Percentiles rank a stretch among this genome's conserved stretches.
These are phyloP conservation scores for Tetramorium alpestre DNA, from an alignment of 1,140 invertebrate genomes.

Conservation along the genomic window DNA sequence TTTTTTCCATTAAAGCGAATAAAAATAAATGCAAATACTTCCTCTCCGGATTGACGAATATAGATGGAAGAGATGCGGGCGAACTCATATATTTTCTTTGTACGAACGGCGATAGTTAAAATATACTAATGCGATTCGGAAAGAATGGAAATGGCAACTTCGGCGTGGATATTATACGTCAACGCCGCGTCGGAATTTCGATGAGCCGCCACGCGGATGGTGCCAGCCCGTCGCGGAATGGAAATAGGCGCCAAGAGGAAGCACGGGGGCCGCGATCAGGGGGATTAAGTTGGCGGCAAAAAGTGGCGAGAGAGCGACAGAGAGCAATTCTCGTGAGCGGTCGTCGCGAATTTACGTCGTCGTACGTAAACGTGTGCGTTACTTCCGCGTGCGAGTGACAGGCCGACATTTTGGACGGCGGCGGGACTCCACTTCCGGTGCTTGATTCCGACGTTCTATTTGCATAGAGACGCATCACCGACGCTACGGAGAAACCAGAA, in stretches of 20 bases:
- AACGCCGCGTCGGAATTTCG: slow-evolving; percentile 51
- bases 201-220: slow-evolving; percentile 38
- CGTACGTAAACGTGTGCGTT: slow-evolving; percentile 33
- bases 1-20: not conserved
- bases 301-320: slow-evolving; percentile 5
- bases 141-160: slow-evolving; percentile 44
- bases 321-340: not conserved
- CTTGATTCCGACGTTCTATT: slow-evolving; percentile 71
- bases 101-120: slow-evolving; percentile 31
- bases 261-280: not conserved
- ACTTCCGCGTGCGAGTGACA: slow-evolving; percentile 67
- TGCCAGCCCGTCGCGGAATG: slow-evolving; percentile 42
- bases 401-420: slow-evolving; percentile 63
- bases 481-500: not conserved
- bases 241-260: slow-evolving; percentile 22
- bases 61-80: not conserved
- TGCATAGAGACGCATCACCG: slow-evolving; percentile 64
- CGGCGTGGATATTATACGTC: slow-evolving; percentile 21
- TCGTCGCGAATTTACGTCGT: slow-evolving; percentile 48
- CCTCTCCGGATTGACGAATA: not conserved
- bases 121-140: slow-evolving; percentile 56
- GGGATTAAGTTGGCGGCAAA: slow-evolving; percentile 7
- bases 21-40: slow-evolving; percentile 27
- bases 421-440: slow-evolving; percentile 64
- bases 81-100: slow-evolving; percentile 17